Percentiles rank a stretch among this genome's conserved stretches.
These are phyloP conservation scores for Chloebia gouldiae DNA, from an alignment of 2,113 vertebrate genomes.

Conservation along the genomic window DNA sequence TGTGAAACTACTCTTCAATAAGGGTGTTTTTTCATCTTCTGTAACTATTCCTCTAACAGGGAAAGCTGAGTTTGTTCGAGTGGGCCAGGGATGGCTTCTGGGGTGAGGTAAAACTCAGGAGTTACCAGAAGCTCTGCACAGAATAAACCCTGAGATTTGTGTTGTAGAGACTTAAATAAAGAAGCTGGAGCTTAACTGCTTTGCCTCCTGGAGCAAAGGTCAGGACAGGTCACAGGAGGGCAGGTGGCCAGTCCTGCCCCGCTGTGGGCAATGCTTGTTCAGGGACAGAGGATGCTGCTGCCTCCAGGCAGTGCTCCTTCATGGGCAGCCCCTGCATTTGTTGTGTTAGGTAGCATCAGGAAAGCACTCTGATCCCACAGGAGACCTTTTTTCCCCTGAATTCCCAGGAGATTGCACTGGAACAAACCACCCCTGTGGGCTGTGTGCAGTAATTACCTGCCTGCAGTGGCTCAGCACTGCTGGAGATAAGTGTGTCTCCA, in stretches of 20 bases:
- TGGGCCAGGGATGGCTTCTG: not conserved
- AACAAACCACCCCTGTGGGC: not conserved
- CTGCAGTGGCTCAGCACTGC: not conserved
- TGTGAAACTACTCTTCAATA: not conserved
- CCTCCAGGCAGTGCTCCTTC: not conserved
- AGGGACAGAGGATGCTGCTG: not conserved
- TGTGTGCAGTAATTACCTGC: not conserved
- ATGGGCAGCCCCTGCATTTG: not conserved
- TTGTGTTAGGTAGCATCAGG: not conserved
- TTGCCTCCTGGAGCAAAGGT: not conserved
- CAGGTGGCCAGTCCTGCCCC: not conserved
- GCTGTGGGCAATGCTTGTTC: fast-evolving
- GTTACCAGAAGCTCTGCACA: not conserved
- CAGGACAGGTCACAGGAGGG: not conserved
- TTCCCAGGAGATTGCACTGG: not conserved
- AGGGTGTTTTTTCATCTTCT: not conserved
- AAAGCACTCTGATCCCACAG: not conserved
- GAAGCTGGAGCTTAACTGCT: not conserved
- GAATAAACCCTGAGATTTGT: not conserved
- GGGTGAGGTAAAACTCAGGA: not conserved
- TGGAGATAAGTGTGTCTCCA: not conserved
- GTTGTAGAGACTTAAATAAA: not conserved
- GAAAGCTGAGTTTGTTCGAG: not conserved
- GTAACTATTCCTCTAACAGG: fast-evolving
- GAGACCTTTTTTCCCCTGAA: not conserved